These are phyloP conservation scores for Ligdia adustata DNA, from an alignment of 2,888 invertebrate genomes.

Conservation along the genomic window DNA sequence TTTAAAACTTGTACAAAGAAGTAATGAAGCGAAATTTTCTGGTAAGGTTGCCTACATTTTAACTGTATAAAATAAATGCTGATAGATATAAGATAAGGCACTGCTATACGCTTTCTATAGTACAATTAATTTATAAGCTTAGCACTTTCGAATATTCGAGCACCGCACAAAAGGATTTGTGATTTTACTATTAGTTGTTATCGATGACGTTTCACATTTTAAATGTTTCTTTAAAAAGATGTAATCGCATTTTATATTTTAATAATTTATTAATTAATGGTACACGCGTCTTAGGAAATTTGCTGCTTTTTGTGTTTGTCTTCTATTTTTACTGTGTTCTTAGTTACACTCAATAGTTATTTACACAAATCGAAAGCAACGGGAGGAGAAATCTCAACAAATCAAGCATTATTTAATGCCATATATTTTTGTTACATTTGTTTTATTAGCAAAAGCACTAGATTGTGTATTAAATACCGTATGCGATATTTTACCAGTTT, in stretches of 20 bases:
- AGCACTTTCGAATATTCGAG: conserved; percentile 39
- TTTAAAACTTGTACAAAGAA: too few relatives aligned
- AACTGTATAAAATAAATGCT: conserved; percentile 24
- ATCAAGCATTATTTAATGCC: too few relatives aligned
- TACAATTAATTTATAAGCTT: conserved; percentile 63
- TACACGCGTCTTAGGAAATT: conserved; percentile 2
- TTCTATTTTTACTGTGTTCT: not conserved
- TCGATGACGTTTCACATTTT: conserved; percentile 8
- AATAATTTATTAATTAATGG: conserved; percentile 13
- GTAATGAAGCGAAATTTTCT: too few relatives aligned
- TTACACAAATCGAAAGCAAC: too few relatives aligned
- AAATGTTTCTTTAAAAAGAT: conserved; percentile 1
- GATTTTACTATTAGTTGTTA: conserved; percentile 43
- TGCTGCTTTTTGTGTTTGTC: conserved; percentile 3
- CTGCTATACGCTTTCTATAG: conserved; percentile 63
- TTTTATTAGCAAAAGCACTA: too few relatives aligned
- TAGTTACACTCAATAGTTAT: too few relatives aligned
- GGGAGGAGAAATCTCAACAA: too few relatives aligned
- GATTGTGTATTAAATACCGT: too few relatives aligned
- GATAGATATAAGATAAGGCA: conserved; percentile 53
- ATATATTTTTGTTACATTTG: too few relatives aligned
- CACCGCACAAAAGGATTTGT: conserved; percentile 51
- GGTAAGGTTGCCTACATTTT: conserved; percentile 20
- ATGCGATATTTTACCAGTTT: too few relatives aligned
- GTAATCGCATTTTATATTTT: conserved; percentile 17